Conservation (phyloP, 2,113 vertebrate species). For the Perca flavescens region DNA sequence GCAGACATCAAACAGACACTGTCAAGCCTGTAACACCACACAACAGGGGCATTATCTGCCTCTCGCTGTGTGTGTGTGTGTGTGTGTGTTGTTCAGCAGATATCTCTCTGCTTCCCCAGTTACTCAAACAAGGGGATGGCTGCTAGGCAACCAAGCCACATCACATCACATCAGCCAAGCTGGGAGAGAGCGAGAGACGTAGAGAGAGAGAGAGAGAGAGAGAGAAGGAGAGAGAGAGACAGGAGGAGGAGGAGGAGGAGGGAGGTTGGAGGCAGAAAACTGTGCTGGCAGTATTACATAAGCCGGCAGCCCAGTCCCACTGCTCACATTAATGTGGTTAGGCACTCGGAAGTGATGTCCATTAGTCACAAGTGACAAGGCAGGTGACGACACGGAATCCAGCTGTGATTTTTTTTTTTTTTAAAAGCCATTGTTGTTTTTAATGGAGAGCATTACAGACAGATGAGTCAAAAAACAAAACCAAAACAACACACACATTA, state of each 20-base stretch:
- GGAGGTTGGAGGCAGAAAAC: constrained; percentile 69
- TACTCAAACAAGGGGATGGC: constrained; percentile 79
- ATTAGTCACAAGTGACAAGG: constrained; percentile 78
- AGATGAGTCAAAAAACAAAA: constrained; percentile 45
- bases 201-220: constrained; percentile 25
- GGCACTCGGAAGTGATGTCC: constrained; percentile 78
- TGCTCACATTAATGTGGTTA: constrained; percentile 76
- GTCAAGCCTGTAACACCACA: constrained; percentile 68
- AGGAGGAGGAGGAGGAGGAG: constrained; percentile 28
- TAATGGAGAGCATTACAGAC: constrained; percentile 43
- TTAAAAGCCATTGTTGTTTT: constrained; percentile 63
- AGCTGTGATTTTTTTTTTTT: constrained; percentile 54
- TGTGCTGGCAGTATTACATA: constrained; percentile 79
- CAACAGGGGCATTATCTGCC: constrained; percentile 54
- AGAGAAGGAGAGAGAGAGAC: not conserved
- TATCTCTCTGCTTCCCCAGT: constrained; percentile 74
- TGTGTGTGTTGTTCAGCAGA: constrained; percentile 56
- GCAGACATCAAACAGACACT: constrained; percentile 73
- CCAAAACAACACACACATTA: constrained; percentile 15
- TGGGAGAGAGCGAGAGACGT: constrained; percentile 42
- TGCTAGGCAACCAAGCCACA: constrained; percentile 83
- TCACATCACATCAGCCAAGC: constrained; percentile 78
- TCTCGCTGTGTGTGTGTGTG: constrained; percentile 30
- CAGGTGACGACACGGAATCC: constrained; percentile 71
- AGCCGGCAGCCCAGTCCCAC: constrained; percentile 74